Evolutionary conservation across 2,113 vertebrate species (phyloP), one percentile per base, ranked within the genome.

Genomic region (Nycticryphes semicollaris): DNA sequence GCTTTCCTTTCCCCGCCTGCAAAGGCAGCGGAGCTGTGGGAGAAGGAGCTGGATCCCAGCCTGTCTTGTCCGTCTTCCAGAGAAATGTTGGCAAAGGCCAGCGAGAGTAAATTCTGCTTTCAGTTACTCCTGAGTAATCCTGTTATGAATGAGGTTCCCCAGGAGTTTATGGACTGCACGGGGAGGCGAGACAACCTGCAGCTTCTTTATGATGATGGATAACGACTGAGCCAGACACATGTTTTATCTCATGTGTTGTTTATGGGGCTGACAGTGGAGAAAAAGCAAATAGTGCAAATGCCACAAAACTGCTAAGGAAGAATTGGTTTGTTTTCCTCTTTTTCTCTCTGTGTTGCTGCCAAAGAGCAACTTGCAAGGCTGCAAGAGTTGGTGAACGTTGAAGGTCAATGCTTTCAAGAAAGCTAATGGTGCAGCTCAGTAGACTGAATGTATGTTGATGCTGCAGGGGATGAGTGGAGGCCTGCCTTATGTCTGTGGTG

Each of bases 191-290:
- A 79, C 70, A 89, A 82, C 74, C 78, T 62, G 74, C 89, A 82
- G 74, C 57, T 91, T 87, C 91, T 79, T 94, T 79, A 84, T 30
- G 89, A 87, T 87, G 91, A 95, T 66, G 81, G 95, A 89, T 93
- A 62, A 59, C 0, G 0, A 51, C 62, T 39, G 73, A 39, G 51
- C 37, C 60, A 64, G 76, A 27, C 78, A 57, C 43, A 28, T 0
- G 0, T 75, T 95, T 79, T 81, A 35, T 80, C 66, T 75, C 22
- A 10, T 59, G 10, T 56, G 16, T 19, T 72, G 19, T 78, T 95
- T 78, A 70, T 41, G 39, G 47, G 30, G 25, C 84, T 78, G 81
- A 31, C 43, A 56, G 23, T 22, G n/a, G 57, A 27, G 20, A 45
- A 51, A 80, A 43, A 78, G 51, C 48, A 93, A 84, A 60, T 3